Conservation (phyloP, 1,140 invertebrate genomes). For the Bombus sibiricus region DNA sequence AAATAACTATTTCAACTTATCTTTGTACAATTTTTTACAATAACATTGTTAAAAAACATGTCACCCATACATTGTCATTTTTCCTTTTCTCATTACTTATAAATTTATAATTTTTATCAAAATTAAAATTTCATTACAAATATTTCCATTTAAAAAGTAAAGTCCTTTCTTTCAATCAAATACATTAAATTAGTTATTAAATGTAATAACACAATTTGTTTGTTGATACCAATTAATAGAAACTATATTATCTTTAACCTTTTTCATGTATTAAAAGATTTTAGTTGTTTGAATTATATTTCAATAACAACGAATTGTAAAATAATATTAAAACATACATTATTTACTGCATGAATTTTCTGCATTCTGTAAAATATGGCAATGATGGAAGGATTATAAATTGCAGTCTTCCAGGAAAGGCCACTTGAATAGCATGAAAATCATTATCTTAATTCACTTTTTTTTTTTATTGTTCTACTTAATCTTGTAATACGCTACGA, state of each 20-base stretch:
- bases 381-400: constrained; percentile 75
- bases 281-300: constrained; percentile 41
- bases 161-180: constrained; percentile 14
- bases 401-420: constrained; percentile 80
- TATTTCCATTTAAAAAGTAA: constrained; percentile 58
- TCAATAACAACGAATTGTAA: constrained; percentile 48
- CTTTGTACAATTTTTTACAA: constrained; percentile 76
- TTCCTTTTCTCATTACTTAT: constrained; percentile 54
- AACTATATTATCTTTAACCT: constrained; percentile 40
- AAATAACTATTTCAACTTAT: constrained; percentile 73
- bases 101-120: constrained; percentile 57
- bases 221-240: constrained; percentile 40
- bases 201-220: constrained; percentile 63
- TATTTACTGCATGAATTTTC: constrained; percentile 51
- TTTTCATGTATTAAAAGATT: constrained; percentile 48
- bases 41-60: constrained; percentile 72
- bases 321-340: constrained; percentile 56
- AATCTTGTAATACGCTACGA: constrained; percentile 51
- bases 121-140: constrained; percentile 52
- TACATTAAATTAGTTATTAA: constrained; percentile 57
- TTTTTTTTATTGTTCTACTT: constrained; percentile 55
- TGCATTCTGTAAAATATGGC: constrained; percentile 63
- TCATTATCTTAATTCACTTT: constrained; percentile 61
- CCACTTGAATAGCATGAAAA: constrained; percentile 73
- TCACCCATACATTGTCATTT: constrained; percentile 62